Evolutionary conservation across 2,113 vertebrate genomes (phyloP).

Genomic region (Syrrhaptes paradoxus): DNA sequence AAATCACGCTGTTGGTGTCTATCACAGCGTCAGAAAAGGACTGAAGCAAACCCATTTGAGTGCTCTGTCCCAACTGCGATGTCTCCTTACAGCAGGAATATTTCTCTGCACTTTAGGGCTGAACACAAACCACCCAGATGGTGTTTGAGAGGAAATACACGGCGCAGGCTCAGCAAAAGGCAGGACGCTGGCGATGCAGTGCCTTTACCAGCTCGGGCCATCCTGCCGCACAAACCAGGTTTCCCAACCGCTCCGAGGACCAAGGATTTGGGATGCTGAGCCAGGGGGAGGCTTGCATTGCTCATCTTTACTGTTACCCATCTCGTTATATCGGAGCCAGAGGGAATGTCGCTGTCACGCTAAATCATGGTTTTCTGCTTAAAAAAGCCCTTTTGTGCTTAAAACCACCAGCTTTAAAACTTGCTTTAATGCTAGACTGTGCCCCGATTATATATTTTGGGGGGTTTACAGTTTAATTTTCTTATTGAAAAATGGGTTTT

Average conservation of each 20-base stretch:
- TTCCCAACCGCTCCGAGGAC: not conserved
- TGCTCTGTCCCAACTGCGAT: not conserved
- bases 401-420: not conserved
- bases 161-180: not conserved
- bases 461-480: not conserved
- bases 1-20: not conserved
- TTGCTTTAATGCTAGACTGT: not conserved
- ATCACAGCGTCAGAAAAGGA: not conserved
- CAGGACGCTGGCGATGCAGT: accelerated
- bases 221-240: not conserved
- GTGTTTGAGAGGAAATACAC: not conserved
- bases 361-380: not conserved
- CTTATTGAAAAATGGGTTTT: not conserved
- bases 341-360: not conserved
- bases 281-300: not conserved
- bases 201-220: too few species aligned
- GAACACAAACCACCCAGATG: not conserved
- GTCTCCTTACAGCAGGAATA: not conserved
- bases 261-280: not conserved
- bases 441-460: not conserved
- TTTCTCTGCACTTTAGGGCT: not conserved
- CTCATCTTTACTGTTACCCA: not conserved
- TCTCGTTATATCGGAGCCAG: not conserved
- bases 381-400: not conserved
- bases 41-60: not conserved